Conservation (phyloP, 2,888 invertebrate genomes). For the Melieria crassipennis region DNA sequence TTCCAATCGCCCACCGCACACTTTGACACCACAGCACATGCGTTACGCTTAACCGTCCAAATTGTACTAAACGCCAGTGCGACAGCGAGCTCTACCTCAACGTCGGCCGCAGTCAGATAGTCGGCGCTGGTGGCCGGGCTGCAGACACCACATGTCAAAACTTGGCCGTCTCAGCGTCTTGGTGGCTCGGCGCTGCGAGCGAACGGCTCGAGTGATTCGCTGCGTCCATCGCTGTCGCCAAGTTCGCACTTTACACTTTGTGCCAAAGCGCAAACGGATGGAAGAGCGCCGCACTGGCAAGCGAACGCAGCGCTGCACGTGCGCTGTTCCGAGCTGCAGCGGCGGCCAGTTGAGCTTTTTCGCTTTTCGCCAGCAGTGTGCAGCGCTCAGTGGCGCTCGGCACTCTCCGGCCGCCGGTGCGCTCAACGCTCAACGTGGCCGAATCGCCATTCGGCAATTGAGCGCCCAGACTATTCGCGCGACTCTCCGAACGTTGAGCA, state of each 20-base stretch:
- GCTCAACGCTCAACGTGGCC: not conserved
- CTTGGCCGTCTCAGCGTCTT: constrained; percentile 20
- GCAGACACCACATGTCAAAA: too few relatives aligned
- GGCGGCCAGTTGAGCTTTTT: not conserved
- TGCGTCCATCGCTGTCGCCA: constrained; percentile 39
- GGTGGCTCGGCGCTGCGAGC: constrained; percentile 24
- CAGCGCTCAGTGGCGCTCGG: not conserved
- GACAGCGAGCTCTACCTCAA: constrained; percentile 23
- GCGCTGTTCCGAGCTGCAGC: constrained; percentile 1
- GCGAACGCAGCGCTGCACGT: too few relatives aligned
- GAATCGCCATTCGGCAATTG: too few relatives aligned
- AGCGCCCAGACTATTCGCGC: too few relatives aligned
- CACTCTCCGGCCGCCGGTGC: not conserved
- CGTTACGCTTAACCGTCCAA: constrained; percentile 56
- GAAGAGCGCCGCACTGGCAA: too few relatives aligned
- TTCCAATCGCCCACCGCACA: too few relatives aligned
- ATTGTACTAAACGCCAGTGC: constrained; percentile 54
- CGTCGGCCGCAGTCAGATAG: constrained; percentile 17
- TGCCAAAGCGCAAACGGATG: constrained; percentile 16
- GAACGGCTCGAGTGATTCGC: constrained; percentile 29
- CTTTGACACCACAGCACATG: constrained; percentile 47
- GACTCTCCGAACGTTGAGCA: too few relatives aligned
- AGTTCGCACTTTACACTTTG: constrained; percentile 62
- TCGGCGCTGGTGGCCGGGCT: not conserved
- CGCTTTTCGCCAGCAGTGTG: not conserved